Evolutionary conservation across 2,113 vertebrate genomes (phyloP), one percentile per base, ranked within the genome.

Genomic region (Pipra filicauda): DNA sequence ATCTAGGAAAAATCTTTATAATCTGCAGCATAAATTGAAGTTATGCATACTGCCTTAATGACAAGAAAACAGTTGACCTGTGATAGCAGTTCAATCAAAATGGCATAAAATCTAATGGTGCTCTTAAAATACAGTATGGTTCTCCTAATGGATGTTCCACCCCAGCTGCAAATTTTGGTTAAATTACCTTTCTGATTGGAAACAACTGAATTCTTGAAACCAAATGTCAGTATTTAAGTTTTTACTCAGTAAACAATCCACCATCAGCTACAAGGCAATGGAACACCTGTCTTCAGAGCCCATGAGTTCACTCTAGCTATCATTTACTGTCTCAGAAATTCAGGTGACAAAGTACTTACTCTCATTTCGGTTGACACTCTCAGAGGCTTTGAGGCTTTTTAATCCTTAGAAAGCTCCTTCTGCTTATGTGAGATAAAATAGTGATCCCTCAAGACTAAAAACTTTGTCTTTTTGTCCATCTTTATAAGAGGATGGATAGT

Each of bases 341-440:
- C 58, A 37, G 71, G 71, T 76, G 78, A 82, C 41, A 58, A 65
- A 91, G 26, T 59, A 91, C 69, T 64, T 89, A 27, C 33, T 85
- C 19, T 89, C 39, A 69, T 82, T 93, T 91, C 44, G 72, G 0
- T 5, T 85, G 78, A 37, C 28, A 78, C 13, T 69, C 15, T 69
- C 48, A 67, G 73, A 85, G 27, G 44, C 41, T 88, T 69, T 82
- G 57, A 82, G 52, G 17, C 31, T 67, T 88, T 57, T 78, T 77
- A 94, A 95, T 93, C 81, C 82, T 67, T 61, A 69, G 35, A 89
- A 91, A 96, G 24, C 19, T 86, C 31, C 78, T 93, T 91, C 85
- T 95, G 84, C 31, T 82, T 69, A 28, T 44, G 48, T 61, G 61
- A 95, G 78, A 89, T 91, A 94, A 91, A 79, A 17, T 12, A 87